These are phyloP conservation scores for Cairina moschata DNA, from an alignment of 2,113 vertebrate species.

Conservation along the genomic window DNA sequence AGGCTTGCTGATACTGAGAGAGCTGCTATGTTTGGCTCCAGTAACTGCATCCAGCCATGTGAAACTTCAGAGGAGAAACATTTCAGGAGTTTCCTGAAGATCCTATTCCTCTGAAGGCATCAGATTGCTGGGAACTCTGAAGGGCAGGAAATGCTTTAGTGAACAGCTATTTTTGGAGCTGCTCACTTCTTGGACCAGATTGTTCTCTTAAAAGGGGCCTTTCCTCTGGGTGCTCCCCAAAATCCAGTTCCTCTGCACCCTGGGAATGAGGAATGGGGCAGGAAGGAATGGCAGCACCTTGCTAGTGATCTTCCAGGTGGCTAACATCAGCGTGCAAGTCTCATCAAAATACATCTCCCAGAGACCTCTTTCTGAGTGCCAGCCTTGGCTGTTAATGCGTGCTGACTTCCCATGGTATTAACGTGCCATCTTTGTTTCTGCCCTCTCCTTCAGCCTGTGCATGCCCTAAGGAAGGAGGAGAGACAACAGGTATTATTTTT, in stretches of 20 bases:
- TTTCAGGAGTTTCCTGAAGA: background rate
- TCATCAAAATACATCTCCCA: background rate
- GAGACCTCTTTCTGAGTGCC: background rate
- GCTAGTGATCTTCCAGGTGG: background rate
- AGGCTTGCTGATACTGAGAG: background rate
- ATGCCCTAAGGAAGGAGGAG: background rate
- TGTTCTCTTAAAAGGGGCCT: background rate
- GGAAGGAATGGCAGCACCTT: background rate
- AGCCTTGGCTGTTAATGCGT: fast-evolving
- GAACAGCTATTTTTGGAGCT: conserved; percentile 21
- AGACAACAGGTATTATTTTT: background rate
- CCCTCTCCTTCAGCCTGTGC: background rate
- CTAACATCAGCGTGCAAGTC: background rate
- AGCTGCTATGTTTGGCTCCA: background rate
- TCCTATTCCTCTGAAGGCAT: conserved; percentile 3
- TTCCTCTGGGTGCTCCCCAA: background rate
- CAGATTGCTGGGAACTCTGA: background rate
- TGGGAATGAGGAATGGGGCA: background rate
- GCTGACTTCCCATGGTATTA: background rate
- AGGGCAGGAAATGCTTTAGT: conserved; percentile 14
- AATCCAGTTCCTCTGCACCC: background rate
- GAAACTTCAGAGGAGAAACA: background rate
- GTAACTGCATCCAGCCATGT: background rate
- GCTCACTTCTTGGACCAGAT: background rate
- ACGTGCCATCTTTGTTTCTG: background rate